Evolutionary conservation across 2,888 invertebrate species (phyloP), one percentile per base, ranked within the genome.

Genomic region (Drosophila aldrichi): DNA sequence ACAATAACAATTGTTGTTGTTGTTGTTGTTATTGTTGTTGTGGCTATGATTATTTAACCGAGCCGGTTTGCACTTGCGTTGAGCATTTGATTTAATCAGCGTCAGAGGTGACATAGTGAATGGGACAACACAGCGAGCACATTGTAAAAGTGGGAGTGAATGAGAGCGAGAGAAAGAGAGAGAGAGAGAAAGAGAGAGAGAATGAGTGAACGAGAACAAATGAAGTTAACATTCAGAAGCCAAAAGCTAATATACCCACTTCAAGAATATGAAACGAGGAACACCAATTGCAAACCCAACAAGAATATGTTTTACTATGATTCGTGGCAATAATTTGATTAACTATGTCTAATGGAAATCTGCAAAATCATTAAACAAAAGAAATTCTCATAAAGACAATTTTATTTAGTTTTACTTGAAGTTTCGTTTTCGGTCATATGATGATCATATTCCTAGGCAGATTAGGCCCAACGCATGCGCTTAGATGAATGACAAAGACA

Each of bases 1-100:
- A 72, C 66, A 72, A 73, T 32, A 79, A 54, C 71, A 79, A 64
- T 16, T 29, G 49, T 8, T 46, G 64, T 18, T 48, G 32, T 16
- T 40, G 36, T 32, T 20, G n/a, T 32, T 69, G 20, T 46, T 43
- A 12, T 69, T 41, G 25, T 56, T 66, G 52, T 63, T 36, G 49
- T 52, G 49, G 32, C 56, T 81, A 41, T 70, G 70, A 82, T 87
- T 82, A 81, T 71, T 84, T 79, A 81, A 66, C 82, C 41, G 70
- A 85, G 88, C 84, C 88, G 85, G 88, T 89, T 85, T 84, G 85
- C 80, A 79, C 70, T 85, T 85, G 80, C 85, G 75, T 59, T 69
- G 63, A 67, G 54, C 70, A 57, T 75, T 75, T 78, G 75, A 81
- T 79, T 84, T 75, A 89, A 84, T 83, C 82, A 88, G 68, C 61